Base-by-base conservation (phyloP, 2,797 vertebrate species). In the Aulostomus chinensis region DNA sequence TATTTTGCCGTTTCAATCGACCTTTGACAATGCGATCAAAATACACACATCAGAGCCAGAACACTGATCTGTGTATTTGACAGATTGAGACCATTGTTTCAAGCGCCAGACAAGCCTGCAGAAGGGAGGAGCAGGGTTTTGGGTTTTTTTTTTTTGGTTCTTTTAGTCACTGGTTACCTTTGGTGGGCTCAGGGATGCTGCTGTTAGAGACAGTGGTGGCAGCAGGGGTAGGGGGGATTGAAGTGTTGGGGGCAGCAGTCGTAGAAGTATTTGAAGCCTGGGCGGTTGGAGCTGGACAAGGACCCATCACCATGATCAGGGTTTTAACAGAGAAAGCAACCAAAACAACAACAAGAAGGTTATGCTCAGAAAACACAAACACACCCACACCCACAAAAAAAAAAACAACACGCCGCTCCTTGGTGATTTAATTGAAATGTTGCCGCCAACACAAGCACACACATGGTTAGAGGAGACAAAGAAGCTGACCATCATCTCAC, bases 141-240 rank as follows among this genome's bases (percentile, higher is more conserved):
- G n/a, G n/a, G n/a, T n/a, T n/a, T n/a, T n/a, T n/a, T n/a, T n/a
- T n/a, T n/a, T n/a, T n/a, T n/a, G n/a, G n/a, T n/a, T n/a, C n/a
- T n/a, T n/a, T 47, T 6, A 6, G 20, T 16, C 40, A 39, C 30
- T 2, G 18, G 60, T 89, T 88, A 90, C 88, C 88, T 90, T 86
- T 52, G 38, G 58, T 65, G 25, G 68, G 14, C 18, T 10, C 24
- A 16, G 30, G 2, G 33, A 3, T 71, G 54, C 11, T 60, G 71
- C 11, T 32, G 33, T 54, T 68, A 77, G 41, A 2, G 30, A n/a
- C n/a, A n/a, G 39, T 24, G 35, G 41, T 21, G 56, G 29, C 29
- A 51, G 30, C 48, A 76, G 56, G 1, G 68, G 47, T 2, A 29
- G 12, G 9, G 41, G 66, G 4, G 24, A 12, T 0, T 31, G 60